Percentiles rank a stretch among this genome's conserved stretches.
Evolutionary conservation across 2,888 invertebrate species (phyloP).

Genomic region (Desoria tigrina): DNA sequence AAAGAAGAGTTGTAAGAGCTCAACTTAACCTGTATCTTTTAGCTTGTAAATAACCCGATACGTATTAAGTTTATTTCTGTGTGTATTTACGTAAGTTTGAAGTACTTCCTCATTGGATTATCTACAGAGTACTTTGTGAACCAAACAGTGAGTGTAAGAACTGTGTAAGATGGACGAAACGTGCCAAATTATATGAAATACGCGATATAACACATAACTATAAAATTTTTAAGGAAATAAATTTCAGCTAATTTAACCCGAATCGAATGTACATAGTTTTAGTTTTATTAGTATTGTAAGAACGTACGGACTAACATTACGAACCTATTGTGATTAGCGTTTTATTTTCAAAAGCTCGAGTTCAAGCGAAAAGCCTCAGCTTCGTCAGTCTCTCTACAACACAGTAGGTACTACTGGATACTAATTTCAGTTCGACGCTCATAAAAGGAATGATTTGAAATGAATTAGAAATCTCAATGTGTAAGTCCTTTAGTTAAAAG

Average conservation of each 20-base stretch:
- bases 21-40: no score
- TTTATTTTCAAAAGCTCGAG: no score
- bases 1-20: no score
- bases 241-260: no score
- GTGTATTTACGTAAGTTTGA: not conserved
- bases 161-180: constrained; percentile 7
- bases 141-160: not conserved
- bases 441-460: not conserved
- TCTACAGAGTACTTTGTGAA: constrained; percentile 10
- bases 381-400: not conserved
- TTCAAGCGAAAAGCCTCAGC: no score
- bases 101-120: constrained; percentile 10
- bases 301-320: no score
- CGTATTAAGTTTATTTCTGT: constrained; percentile 10
- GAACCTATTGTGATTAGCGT: no score
- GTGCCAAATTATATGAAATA: constrained; percentile 14
- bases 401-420: constrained; percentile 1
- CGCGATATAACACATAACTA: not conserved
- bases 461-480: not conserved
- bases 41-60: constrained; percentile 13
- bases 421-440: not conserved
- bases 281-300: no score
- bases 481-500: not conserved
- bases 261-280: no score
- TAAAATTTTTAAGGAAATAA: not conserved